phyloP scores from a whole-genome alignment of 2,113 vertebrate species.

The Podarcis muralis region DNA sequence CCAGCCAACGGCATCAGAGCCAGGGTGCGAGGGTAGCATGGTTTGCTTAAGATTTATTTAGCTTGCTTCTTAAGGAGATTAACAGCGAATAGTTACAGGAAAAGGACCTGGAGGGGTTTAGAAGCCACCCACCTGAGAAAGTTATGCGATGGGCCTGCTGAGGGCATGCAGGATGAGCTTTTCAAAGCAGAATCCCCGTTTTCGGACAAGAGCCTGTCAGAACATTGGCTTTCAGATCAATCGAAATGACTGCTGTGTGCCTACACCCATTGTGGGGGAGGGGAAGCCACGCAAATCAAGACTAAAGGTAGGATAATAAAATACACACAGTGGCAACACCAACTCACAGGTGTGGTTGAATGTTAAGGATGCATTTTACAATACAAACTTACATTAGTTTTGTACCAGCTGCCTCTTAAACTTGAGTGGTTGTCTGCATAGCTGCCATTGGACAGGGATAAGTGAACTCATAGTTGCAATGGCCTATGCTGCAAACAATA shows the following conservation, averaged over 20 bases:
- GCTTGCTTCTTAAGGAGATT: slow-evolving; percentile 52
- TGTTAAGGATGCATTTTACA: neutral
- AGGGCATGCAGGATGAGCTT: slow-evolving; percentile 13
- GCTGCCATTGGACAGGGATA: too few relatives aligned
- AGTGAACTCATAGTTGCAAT: neutral
- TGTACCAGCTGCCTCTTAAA: neutral
- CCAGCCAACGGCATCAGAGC: slow-evolving; percentile 44
- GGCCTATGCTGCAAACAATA: too few relatives aligned
- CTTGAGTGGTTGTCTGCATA: neutral
- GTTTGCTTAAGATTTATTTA: slow-evolving; percentile 53
- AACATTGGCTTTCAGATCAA: slow-evolving; percentile 38
- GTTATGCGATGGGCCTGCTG: slow-evolving; percentile 21
- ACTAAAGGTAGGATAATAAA: neutral
- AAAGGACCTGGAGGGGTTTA: slow-evolving; percentile 48
- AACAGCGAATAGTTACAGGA: slow-evolving; percentile 40
- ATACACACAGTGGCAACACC: neutral
- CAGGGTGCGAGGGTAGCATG: slow-evolving; percentile 32
- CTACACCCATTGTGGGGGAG: neutral
- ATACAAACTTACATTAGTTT: neutral
- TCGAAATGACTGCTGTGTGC: slow-evolving; percentile 42
- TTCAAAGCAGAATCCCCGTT: neutral
- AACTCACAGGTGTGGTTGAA: neutral
- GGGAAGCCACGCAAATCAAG: neutral
- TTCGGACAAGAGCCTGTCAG: slow-evolving; percentile 51
- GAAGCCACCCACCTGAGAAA: neutral